Base-by-base conservation (phyloP, 2,888 invertebrate genomes). In the Lepeophtheirus nordmannii region DNA sequence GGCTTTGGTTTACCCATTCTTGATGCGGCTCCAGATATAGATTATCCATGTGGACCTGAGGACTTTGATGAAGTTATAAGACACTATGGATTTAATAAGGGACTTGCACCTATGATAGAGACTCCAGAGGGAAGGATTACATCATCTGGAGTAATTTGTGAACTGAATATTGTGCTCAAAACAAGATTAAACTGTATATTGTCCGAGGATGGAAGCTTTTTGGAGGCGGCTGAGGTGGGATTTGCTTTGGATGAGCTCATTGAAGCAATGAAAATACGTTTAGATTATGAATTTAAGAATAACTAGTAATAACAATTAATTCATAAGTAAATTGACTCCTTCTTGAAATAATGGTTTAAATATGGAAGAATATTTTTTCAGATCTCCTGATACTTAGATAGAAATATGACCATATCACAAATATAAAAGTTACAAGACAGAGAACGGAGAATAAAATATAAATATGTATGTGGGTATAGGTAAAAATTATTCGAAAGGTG, bases 1-100 rank as follows among this genome's bases (percentile, higher is more conserved):
- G 63, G 63, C 11, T 63, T 63, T 53, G 63, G 63, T n/a, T n/a
- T 63, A n/a, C 23, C 53, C 20, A 46, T 46, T 17, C 14, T 46
- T 1, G 17, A 46, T 8, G 14, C 53, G 5, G 53, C 53, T 46
- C 63, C 63, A 1, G 17, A 53, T 14, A 37, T 20, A 20, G 53
- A 14, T 30, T 37, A 53, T 30, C 30, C 22, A 10, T 63, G 63
- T 63, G 46, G 23, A 14, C 12, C 53, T 20, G 22, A 22, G 20
- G 46, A 46, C 22, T 63, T 63, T 56, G 11, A 17, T 5, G n/a
- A 23, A 10, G 23, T 30, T 9, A 20, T 63, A 12, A 17, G 20
- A 10, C 22, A 56, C 12, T 63, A 53, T 38, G 30, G 30, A 10
- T 56, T 63, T 12, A 9, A 30, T 11, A 20, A 63, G 20, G 63